These are phyloP conservation scores for Cryptotis parvus DNA, from an alignment of 2,113 vertebrate species.

Conservation along the genomic window DNA sequence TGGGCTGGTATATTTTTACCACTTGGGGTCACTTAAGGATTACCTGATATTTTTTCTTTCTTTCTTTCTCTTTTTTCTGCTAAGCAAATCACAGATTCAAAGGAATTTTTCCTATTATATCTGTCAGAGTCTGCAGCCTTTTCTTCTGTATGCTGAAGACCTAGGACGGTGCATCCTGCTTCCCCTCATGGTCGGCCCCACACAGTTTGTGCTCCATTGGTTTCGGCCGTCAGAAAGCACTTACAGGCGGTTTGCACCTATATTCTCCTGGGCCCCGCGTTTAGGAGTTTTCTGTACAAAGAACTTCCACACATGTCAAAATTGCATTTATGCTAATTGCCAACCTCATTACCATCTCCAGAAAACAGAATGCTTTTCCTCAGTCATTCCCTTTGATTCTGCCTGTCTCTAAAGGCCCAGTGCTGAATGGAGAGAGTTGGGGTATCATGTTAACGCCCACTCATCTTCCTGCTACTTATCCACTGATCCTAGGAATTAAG, in stretches of 20 bases:
- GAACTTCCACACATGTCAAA: conserved; percentile 65
- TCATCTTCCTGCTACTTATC: not conserved
- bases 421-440: not conserved
- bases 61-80: not conserved
- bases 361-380: conserved; percentile 19
- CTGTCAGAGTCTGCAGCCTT: conserved; percentile 48
- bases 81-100: conserved; percentile 64
- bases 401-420: not conserved
- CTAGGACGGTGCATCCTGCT: not conserved
- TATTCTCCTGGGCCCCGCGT: not conserved
- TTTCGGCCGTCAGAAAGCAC: not conserved
- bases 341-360: conserved; percentile 62
- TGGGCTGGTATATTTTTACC: conserved; percentile 47
- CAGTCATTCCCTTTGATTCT: conserved; percentile 14
- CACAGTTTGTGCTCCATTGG: not conserved
- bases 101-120: conserved; percentile 63
- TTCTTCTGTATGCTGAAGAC: conserved; percentile 39
- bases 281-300: conserved; percentile 53
- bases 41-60: conserved; percentile 2
- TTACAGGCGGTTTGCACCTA: not conserved
- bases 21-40: conserved; percentile 71
- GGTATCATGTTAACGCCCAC: not conserved
- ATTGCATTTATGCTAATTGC: conserved; percentile 61
- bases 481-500: not conserved
- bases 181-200: not conserved